phyloP scores from a whole-genome alignment of 2,888 invertebrate genomes.

The Platypus cylindrus region DNA sequence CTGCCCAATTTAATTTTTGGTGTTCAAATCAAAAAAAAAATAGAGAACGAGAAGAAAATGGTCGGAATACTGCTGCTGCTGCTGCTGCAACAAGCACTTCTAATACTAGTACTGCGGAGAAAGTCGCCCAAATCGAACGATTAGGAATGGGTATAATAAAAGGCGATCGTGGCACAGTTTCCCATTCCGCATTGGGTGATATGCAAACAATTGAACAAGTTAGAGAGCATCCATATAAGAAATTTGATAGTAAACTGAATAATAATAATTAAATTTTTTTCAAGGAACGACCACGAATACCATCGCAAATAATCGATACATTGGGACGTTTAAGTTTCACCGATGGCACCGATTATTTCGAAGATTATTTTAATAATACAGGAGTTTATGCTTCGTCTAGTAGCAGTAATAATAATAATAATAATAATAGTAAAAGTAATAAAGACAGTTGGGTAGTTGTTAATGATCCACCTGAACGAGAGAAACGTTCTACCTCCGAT shows the following conservation, averaged over 20 bases:
- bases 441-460: slow-evolving; percentile 35
- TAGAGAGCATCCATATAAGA: no score
- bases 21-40: neutral
- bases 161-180: slow-evolving; percentile 50
- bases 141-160: slow-evolving; percentile 81
- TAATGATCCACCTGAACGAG: slow-evolving; percentile 26
- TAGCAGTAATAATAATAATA: no score
- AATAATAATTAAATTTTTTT: slow-evolving; percentile 2
- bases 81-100: no score
- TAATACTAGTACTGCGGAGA: slow-evolving; percentile 29
- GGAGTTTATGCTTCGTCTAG: slow-evolving; percentile 17
- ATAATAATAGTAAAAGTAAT: slow-evolving; percentile 3
- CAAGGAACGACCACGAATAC: slow-evolving; percentile 11
- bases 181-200: slow-evolving; percentile 79
- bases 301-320: slow-evolving; percentile 14
- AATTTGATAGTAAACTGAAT: no score
- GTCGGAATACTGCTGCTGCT: no score
- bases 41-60: slow-evolving; percentile 12
- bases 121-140: slow-evolving; percentile 79
- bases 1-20: neutral
- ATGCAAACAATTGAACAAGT: slow-evolving; percentile 86
- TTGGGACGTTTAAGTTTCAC: slow-evolving; percentile 12
- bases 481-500: slow-evolving; percentile 11
- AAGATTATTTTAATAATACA: slow-evolving; percentile 39
- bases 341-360: slow-evolving; percentile 35